Base-by-base conservation (phyloP, 2,888 invertebrate species). In the Ecliptopera silaceata region DNA sequence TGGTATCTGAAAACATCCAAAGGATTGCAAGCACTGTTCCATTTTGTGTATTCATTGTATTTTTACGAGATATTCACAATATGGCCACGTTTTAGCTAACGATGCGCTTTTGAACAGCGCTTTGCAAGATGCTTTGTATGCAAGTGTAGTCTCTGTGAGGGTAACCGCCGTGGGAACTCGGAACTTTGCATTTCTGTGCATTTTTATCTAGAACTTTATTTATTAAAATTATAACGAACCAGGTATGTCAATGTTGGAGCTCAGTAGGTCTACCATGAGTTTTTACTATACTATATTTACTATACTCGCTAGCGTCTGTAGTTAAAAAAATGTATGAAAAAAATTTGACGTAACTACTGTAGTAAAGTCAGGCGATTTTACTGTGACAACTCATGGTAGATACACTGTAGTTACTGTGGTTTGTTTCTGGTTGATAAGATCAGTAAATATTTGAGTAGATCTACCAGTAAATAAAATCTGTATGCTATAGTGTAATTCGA, bases 1-100 rank as follows among this genome's bases (percentile, higher is more conserved):
- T 26, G 26, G 26, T 6, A 0, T 26, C 8, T 26, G 26, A 26
- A 26, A 26, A 26, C 26, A 26, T 6, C 1, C 26, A 26, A 61
- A 53, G 61, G 59, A 53, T n/a, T 39, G 54, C 64, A 61, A 58
- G 61, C 62, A 48, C 56, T 59, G 64, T 54, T 59, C 55, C 59
- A 63, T 66, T 66, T 66, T 66, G 66, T 64, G 63, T 66, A 63
- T 64, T 66, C 64, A 62, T 64, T 64, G 63, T 66, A 64, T 64
- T 66, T 62, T 66, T 63, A 66, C 64, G 62, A 62, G 66, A 64
- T 64, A 61, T 56, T 62, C 42, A 61, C 62, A 64, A 56, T 64
- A 66, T 62, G 47, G 56, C 62, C 59, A 50, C 62, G 59, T 50
- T 66, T 61, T 55, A 65, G 60, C 62, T 62, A 62, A 62, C 60